Evolutionary conservation across 2,113 vertebrate genomes (phyloP).

Genomic region (Halichoeres trimaculatus): DNA sequence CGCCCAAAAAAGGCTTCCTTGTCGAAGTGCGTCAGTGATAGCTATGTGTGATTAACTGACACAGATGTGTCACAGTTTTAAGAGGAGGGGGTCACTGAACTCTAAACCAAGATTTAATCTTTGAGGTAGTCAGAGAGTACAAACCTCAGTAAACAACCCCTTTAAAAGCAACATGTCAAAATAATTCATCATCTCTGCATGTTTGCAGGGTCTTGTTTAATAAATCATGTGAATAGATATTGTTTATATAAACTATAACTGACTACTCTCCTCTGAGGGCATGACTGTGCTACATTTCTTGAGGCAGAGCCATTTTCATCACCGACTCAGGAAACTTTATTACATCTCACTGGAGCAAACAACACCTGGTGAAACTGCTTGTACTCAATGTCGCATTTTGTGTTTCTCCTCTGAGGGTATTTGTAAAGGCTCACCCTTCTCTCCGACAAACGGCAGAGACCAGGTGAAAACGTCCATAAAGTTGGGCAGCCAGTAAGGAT

Average conservation of each 20-base stretch:
- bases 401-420: not conserved
- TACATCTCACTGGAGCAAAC: not conserved
- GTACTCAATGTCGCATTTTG: not conserved
- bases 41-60: conserved; percentile 36
- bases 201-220: not conserved
- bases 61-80: conserved; percentile 30
- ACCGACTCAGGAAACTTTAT: not conserved
- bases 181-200: not conserved
- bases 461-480: conserved; percentile 99
- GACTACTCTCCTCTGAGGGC: not conserved
- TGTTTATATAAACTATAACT: not conserved
- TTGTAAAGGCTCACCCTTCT: conserved; percentile 87
- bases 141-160: no score
- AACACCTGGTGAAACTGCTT: not conserved
- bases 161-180: not conserved
- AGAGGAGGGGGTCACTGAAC: not conserved
- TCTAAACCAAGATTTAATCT: not conserved
- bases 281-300: not conserved
- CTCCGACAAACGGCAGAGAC: conserved; percentile 97
- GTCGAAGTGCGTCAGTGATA: conserved; percentile 18
- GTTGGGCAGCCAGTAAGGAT: conserved; percentile 98
- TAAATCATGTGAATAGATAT: conserved; percentile 3
- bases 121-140: not conserved
- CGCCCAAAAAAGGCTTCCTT: conserved; percentile 29
- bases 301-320: not conserved